Evolutionary conservation across 2,797 vertebrate species (phyloP).

Genomic region (Chromis chromis): DNA sequence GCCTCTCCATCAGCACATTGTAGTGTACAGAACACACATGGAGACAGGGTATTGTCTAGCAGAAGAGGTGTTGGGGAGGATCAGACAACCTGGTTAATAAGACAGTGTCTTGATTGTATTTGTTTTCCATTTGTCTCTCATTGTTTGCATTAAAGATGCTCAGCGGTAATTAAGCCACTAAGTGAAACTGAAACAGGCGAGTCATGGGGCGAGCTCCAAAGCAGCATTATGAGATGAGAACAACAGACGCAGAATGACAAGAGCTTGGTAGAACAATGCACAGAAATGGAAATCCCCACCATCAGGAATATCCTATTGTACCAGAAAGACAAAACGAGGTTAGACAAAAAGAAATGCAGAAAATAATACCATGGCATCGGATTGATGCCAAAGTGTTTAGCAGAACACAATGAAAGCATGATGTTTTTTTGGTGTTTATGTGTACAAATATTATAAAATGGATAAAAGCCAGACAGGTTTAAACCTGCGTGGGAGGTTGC

Average conservation of each 20-base stretch:
- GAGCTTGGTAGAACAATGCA: conserved; percentile 73
- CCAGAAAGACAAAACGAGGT: conserved; percentile 66
- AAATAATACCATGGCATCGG: conserved; percentile 40
- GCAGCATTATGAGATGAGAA: conserved; percentile 73
- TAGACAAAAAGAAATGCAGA: conserved; percentile 49
- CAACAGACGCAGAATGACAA: conserved; percentile 70
- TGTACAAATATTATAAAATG: conserved; percentile 44
- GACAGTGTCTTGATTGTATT: conserved; percentile 82
- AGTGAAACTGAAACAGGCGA: conserved; percentile 79
- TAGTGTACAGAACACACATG: conserved; percentile 66
- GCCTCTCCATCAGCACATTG: conserved; percentile 58
- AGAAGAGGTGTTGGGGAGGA: conserved; percentile 51
- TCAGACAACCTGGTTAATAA: conserved; percentile 80
- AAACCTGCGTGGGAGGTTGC: conserved; percentile 48
- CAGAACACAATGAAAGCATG: conserved; percentile 50
- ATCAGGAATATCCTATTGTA: conserved; percentile 79
- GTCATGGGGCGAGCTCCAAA: conserved; percentile 71
- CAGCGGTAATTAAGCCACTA: conserved; percentile 80
- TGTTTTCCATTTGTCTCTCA: conserved; percentile 82
- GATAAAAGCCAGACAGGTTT: conserved; percentile 16
- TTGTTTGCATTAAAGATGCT: conserved; percentile 77
- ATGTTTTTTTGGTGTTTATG: conserved; percentile 44
- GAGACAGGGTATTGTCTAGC: conserved; percentile 48
- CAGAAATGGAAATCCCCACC: conserved; percentile 70
- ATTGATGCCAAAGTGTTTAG: conserved; percentile 67